Percentiles rank a stretch among this genome's conserved stretches.
Evolutionary conservation across 2,888 invertebrate species (phyloP).

Genomic region (Choreutis nemorana): DNA sequence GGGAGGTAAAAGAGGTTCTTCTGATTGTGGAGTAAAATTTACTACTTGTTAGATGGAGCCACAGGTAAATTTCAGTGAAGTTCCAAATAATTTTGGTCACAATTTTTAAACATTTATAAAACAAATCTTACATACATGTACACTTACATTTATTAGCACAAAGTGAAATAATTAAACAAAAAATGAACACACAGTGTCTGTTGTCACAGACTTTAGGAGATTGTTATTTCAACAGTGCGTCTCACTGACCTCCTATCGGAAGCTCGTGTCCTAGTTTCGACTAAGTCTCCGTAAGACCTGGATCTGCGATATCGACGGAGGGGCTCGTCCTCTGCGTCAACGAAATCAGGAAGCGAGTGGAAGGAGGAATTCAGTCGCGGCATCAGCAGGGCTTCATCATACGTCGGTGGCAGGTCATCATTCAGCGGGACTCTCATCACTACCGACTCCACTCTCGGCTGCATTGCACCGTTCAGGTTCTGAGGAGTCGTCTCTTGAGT

Average conservation of each 20-base stretch:
- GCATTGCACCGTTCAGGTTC: conserved; percentile 30
- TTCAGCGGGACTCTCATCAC: conserved; percentile 37
- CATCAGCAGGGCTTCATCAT: conserved; percentile 79
- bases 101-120: no score
- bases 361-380: conserved; percentile 72
- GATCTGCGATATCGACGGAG: conserved; percentile 36
- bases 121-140: no score
- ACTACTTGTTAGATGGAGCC: no score
- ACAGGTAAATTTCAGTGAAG: no score
- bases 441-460: conserved; percentile 32
- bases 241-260: conserved; percentile 46
- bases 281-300: conserved; percentile 54
- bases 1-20: no score
- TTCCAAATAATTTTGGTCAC: no score
- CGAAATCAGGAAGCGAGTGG: conserved; percentile 61
- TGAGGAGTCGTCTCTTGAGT: conserved; percentile 43
- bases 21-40: no score
- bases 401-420: conserved; percentile 70
- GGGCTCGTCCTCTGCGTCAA: conserved; percentile 33
- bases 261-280: conserved; percentile 34
- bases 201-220: no score
- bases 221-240: conserved; percentile 35
- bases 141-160: no score
- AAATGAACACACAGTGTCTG: no score
- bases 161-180: no score